Conservation (phyloP, 1,140 invertebrate genomes). For the Drosophila ambigua region DNA sequence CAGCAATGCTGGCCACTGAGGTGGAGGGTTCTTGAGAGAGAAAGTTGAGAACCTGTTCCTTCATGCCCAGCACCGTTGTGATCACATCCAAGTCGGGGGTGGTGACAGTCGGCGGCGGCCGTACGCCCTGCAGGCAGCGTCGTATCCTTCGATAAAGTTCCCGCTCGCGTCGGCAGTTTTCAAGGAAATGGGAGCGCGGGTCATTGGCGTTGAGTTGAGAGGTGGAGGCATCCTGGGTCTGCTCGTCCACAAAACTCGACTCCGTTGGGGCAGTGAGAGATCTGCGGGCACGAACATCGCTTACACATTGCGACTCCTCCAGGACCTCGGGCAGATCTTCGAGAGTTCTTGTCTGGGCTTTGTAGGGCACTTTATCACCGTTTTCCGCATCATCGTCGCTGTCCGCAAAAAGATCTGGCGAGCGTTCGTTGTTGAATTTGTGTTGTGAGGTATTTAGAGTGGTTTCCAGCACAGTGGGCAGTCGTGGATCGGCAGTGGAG, state of each 20-base stretch:
- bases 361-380: neutral
- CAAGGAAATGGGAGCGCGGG: constrained; percentile 58
- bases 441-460: constrained; percentile 46
- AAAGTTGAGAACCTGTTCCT: constrained; percentile 81
- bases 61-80: constrained; percentile 84
- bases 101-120: constrained; percentile 87
- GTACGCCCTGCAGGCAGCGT: constrained; percentile 84
- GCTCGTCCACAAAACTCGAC: constrained; percentile 76
- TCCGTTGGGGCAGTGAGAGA: constrained; percentile 61
- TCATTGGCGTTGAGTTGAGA: constrained; percentile 51
- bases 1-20: constrained; percentile 12
- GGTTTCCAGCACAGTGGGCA: constrained; percentile 34
- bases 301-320: constrained; percentile 56
- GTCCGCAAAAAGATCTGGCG: constrained; percentile 78
- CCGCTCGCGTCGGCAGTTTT: constrained; percentile 71
- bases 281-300: constrained; percentile 43
- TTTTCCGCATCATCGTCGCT: constrained; percentile 72
- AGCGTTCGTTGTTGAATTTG: constrained; percentile 72
- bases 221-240: constrained; percentile 50
- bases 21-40: constrained; percentile 13
- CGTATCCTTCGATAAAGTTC: constrained; percentile 73
- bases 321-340: constrained; percentile 54
- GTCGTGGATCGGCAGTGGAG: constrained; percentile 13
- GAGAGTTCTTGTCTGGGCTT: constrained; percentile 16
- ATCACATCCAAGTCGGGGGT: constrained; percentile 84